phyloP scores from a whole-genome alignment of 2,888 invertebrate genomes.

The Hartigia nigra region DNA sequence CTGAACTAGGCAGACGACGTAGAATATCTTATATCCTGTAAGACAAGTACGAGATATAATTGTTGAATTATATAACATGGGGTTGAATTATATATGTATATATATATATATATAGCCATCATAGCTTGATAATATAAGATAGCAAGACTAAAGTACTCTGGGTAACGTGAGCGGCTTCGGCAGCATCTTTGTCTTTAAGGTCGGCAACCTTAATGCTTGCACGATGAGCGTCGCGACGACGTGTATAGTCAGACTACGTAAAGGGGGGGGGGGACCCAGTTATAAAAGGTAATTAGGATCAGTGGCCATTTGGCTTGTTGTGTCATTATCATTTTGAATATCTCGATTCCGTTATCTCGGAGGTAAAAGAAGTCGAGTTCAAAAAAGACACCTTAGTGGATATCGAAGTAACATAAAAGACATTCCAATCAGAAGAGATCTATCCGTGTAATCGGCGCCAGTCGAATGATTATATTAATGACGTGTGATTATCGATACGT shows the following conservation, averaged over 20 bases:
- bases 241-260: background rate
- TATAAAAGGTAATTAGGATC: background rate
- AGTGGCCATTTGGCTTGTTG: background rate
- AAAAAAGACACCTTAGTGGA: background rate
- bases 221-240: background rate
- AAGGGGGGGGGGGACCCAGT: background rate
- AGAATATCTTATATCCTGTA: background rate
- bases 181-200: constrained; percentile 13
- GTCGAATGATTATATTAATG: constrained; percentile 22
- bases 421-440: background rate
- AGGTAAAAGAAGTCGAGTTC: background rate
- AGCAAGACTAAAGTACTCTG: background rate
- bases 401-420: background rate
- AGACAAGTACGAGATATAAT: constrained; percentile 44
- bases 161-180: constrained; percentile 47
- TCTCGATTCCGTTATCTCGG: background rate
- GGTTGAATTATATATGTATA: no score
- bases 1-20: background rate
- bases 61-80: constrained; percentile 43
- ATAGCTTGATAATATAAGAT: background rate
- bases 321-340: background rate
- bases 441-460: constrained; percentile 18
- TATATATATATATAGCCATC: background rate
- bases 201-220: background rate
- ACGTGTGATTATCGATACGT: constrained; percentile 24